Conservation (phyloP, 2,113 vertebrate genomes). For the Mesembrinibis cayennensis region DNA sequence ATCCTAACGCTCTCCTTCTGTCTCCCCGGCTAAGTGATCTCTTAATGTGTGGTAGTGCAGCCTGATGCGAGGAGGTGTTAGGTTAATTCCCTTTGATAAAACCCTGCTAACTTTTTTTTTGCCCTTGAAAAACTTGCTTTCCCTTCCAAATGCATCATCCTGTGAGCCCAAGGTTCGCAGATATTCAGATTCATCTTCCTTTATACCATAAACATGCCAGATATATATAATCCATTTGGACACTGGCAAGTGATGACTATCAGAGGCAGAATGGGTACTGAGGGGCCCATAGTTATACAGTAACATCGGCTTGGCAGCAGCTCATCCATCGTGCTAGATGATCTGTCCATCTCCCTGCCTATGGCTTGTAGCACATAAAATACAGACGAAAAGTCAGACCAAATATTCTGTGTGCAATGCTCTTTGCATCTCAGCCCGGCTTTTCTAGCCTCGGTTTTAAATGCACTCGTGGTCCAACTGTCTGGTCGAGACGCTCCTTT, state of each 20-base stretch:
- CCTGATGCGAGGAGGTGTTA: not conserved
- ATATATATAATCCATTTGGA: conserved; percentile 59
- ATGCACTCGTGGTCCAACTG: not conserved
- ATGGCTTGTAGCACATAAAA: conserved; percentile 19
- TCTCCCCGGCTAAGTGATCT: not conserved
- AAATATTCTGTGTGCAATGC: not conserved
- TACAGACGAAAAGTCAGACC: not conserved
- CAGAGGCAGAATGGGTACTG: conserved; percentile 59
- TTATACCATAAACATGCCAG: conserved; percentile 62
- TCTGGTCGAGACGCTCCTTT: not conserved
- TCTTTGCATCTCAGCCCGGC: not conserved
- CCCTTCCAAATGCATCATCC: conserved; percentile 42
- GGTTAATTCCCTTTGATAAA: conserved; percentile 48
- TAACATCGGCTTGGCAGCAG: conserved; percentile 51
- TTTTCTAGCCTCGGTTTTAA: not conserved
- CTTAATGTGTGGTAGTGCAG: not conserved
- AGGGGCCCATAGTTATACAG: conserved; percentile 49
- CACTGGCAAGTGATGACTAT: conserved; percentile 63
- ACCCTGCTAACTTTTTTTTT: conserved; percentile 18
- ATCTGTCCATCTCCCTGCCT: conserved; percentile 51
- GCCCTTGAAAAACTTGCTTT: conserved; percentile 51
- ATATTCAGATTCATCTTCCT: conserved; percentile 65
- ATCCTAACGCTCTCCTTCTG: not conserved
- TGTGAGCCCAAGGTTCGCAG: conserved; percentile 29
- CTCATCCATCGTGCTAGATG: conserved; percentile 53